These are phyloP conservation scores for Acipenser transmontanus DNA, from an alignment of 2,797 vertebrate species.

Conservation along the genomic window DNA sequence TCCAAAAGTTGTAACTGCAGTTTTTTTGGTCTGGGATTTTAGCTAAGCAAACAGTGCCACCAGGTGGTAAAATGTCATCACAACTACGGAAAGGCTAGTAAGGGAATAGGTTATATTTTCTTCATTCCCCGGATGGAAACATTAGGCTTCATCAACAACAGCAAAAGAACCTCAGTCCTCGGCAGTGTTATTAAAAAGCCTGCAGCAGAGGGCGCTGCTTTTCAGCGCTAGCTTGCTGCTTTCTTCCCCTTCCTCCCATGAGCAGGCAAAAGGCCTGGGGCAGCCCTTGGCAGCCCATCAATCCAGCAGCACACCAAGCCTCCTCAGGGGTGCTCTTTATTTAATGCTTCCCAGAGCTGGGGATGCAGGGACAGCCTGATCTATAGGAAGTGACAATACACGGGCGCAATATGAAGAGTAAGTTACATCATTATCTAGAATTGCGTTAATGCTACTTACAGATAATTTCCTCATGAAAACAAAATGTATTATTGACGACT, in stretches of 20 bases:
- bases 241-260: too few species aligned
- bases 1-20: too few species aligned
- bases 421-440: conserved; percentile 73
- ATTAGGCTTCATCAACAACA: too few species aligned
- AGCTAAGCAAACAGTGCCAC: too few species aligned
- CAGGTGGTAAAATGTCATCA: too few species aligned
- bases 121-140: too few species aligned
- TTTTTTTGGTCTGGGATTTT: too few species aligned
- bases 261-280: background rate
- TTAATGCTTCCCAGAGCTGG: conserved; percentile 7
- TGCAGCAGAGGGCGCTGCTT: conserved; percentile 8
- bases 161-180: too few species aligned
- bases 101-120: too few species aligned
- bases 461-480: conserved; percentile 66
- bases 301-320: background rate
- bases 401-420: conserved; percentile 67
- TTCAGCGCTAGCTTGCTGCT: background rate
- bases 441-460: conserved; percentile 67
- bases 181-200: too few species aligned
- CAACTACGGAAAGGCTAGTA: too few species aligned
- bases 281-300: conserved; percentile 14
- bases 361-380: background rate
- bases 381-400: conserved; percentile 43
- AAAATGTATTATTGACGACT: conserved; percentile 73
- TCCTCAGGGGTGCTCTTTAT: background rate